Base-by-base conservation (phyloP, 2,888 invertebrate species). In the Odontomyia ornata region DNA sequence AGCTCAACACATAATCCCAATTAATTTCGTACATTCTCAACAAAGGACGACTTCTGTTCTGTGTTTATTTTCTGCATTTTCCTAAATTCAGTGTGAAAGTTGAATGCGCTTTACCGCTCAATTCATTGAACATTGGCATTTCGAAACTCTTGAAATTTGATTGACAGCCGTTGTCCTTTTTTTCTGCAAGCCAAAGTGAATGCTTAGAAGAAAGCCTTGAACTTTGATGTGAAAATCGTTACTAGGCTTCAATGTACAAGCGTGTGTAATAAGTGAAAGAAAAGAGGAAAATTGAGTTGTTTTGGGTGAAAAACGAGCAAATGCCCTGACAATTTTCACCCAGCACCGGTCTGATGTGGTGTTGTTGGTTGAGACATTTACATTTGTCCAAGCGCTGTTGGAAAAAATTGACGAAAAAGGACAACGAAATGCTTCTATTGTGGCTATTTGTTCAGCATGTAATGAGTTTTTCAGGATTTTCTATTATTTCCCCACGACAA, bases 381-480 rank as follows among this genome's bases (percentile, higher is more conserved):
- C 36, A 36, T 36, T 36, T 36, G 36, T 36, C 9, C 5, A 5
- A 36, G 36, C 36, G 36, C 3, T 9, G 36, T 60, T 9, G 9
- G 9, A 3, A 36, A 36, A 36, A 36, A 36, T 75, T 28, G 47
- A 67, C 28, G 21, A 56, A 64, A 62, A 72, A 75, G 75, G 62
- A 36, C 62, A 62, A 64, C 75, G 60, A 75, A 62, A 46, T 64
- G 28, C 30, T 47, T 25, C 65, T 43, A 65, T 73, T 77, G 73
- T 52, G 64, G 23, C 46, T 73, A 52, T 73, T 78, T 78, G 78
- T 78, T 76, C 46, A 21, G 46, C 76, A 72, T 78, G 77, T 79
- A 79, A 79, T 79, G 77, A 79, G 79, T 79, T 79, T 79, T 79
- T 67, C 76, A 67, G 79, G 67, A 77, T 77, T 77, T 79, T 27